phyloP scores from a whole-genome alignment of 1,140 invertebrate genomes.

The Ridgeia piscesae region DNA sequence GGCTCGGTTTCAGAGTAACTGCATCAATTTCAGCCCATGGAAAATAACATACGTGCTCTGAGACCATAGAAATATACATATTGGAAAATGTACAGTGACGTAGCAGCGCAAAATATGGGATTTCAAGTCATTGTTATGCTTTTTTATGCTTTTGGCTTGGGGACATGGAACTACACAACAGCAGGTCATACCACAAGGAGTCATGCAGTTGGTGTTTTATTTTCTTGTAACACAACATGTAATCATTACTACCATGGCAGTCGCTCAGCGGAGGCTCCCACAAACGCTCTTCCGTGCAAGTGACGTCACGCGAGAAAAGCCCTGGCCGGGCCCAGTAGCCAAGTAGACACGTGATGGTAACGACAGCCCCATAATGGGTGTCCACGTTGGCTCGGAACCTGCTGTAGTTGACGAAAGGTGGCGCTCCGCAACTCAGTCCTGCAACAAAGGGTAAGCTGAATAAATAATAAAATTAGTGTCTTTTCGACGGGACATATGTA shows the following conservation, averaged over 20 bases:
- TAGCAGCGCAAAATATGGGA: no score
- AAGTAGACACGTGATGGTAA: not conserved
- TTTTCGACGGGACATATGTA: not conserved
- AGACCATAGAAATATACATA: no score
- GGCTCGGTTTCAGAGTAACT: no score
- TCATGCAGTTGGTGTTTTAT: no score
- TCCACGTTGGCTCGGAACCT: not conserved
- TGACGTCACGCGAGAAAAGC: not conserved
- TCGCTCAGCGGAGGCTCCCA: not conserved
- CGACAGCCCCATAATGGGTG: not conserved
- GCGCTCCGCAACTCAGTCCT: not conserved
- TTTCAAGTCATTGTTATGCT: no score
- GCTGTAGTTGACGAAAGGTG: not conserved
- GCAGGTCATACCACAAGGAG: no score
- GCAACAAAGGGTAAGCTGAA: not conserved
- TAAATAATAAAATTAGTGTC: not conserved
- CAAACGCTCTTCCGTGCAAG: not conserved
- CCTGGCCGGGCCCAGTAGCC: not conserved
- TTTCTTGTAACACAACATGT: not conserved
- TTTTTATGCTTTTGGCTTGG: no score
- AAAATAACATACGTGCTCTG: no score
- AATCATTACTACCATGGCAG: not conserved
- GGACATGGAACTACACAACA: no score
- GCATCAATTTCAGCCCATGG: no score
- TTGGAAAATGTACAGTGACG: no score